phyloP scores from a whole-genome alignment of 1,140 invertebrate species.

The Penaeus chinensis region DNA sequence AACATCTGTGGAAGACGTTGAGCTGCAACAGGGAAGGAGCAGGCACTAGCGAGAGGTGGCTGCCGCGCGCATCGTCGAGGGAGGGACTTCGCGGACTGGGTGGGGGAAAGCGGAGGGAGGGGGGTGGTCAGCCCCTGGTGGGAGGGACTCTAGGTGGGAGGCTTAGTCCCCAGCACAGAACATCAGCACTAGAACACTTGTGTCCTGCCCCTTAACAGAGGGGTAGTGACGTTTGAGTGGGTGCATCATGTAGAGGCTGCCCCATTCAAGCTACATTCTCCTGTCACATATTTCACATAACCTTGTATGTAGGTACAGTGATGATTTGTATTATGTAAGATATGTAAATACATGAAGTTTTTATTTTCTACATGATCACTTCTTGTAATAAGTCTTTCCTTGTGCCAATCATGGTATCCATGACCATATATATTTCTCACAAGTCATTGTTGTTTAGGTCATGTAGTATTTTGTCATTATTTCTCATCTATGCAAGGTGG shows the following conservation, averaged over 20 bases:
- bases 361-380: constrained; percentile 48
- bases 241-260: constrained; percentile 53
- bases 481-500: constrained; percentile 16
- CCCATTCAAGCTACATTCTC: constrained; percentile 12
- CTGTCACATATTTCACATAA: constrained; percentile 3
- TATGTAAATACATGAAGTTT: constrained; percentile 56
- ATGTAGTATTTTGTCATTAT: constrained; percentile 39
- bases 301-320: constrained; percentile 33
- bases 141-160: constrained; percentile 54
- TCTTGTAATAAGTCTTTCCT: constrained; percentile 41
- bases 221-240: constrained; percentile 46
- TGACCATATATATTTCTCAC: constrained; percentile 46
- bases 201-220: neutral
- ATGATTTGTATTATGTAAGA: constrained; percentile 54
- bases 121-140: constrained; percentile 60
- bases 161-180: constrained; percentile 43
- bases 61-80: constrained; percentile 45
- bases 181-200: constrained; percentile 38
- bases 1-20: constrained; percentile 3
- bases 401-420: constrained; percentile 49
- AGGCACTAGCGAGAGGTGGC: constrained; percentile 35
- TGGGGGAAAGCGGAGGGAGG: constrained; percentile 54
- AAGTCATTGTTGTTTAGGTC: constrained; percentile 51
- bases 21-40: constrained; percentile 13
- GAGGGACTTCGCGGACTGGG: constrained; percentile 48